Percentiles rank a stretch among this genome's conserved stretches.
Conservation (phyloP, 2,113 vertebrate species). For the Oryzias celebensis region DNA sequence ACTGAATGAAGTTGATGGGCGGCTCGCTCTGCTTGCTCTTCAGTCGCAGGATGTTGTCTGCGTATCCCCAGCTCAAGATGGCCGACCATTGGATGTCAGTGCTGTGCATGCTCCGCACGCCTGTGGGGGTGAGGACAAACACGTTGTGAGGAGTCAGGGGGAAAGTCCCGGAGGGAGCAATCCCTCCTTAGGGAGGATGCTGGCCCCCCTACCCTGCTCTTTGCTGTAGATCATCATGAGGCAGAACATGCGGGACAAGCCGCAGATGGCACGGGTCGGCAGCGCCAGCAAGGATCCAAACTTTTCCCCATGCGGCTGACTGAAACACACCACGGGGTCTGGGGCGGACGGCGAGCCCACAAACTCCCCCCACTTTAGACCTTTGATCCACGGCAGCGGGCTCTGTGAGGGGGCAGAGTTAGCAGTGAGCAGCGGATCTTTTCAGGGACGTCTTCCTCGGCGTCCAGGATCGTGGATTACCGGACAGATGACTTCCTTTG, state of each 20-base stretch:
- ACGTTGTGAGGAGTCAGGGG: background rate
- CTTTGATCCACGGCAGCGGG: constrained; percentile 95
- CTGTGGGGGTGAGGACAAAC: constrained; percentile 58
- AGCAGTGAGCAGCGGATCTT: constrained; percentile 22
- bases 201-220: constrained; percentile 86
- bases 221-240: constrained; percentile 99
- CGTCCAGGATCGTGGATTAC: constrained; percentile 66
- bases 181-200: background rate
- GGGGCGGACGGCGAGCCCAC: constrained; percentile 96
- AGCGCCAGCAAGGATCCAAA: constrained; percentile 93
- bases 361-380: constrained; percentile 97
- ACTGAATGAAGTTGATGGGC: constrained; percentile 95
- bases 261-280: constrained; percentile 94
- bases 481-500: constrained; percentile 86
- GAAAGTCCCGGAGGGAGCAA: background rate
- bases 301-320: constrained; percentile 91
- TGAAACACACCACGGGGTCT: constrained; percentile 95
- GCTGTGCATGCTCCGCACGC: constrained; percentile 97
- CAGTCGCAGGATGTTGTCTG: constrained; percentile 90
- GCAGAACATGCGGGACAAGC: constrained; percentile 93
- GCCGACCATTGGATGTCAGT: constrained; percentile 99
- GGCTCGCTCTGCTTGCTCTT: constrained; percentile 99
- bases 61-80: constrained; percentile 97
- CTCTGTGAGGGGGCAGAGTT: constrained; percentile 78
- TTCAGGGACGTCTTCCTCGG: constrained; percentile 14